Evolutionary conservation across 2,888 invertebrate genomes (phyloP).

Genomic region (Pristionchus maxplancki): DNA sequence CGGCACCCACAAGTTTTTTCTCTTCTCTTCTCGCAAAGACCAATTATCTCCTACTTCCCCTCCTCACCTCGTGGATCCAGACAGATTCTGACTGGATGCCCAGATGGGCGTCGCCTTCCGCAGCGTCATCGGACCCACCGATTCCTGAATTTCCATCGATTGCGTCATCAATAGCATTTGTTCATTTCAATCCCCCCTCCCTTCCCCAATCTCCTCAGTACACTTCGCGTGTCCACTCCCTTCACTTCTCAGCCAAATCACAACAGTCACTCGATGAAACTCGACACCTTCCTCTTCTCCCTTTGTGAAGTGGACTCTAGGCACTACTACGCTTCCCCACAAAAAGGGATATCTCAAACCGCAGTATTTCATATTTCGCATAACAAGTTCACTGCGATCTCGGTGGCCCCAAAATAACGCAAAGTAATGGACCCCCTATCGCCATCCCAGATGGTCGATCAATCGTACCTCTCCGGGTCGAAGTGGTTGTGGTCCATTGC

Average conservation of each 20-base stretch:
- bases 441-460: too few relatives aligned
- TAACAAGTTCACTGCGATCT: too few relatives aligned
- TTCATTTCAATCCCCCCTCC: background rate
- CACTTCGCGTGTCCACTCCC: background rate
- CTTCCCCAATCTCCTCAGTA: background rate
- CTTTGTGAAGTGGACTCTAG: background rate
- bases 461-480: conserved; percentile 69
- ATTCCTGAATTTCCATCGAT: conserved; percentile 60
- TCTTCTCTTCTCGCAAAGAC: background rate
- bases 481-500: conserved; percentile 68
- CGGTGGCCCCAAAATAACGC: too few relatives aligned
- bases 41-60: background rate
- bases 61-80: conserved; percentile 47
- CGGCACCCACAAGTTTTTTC: background rate
- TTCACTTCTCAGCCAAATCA: background rate
- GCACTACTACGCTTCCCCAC: background rate
- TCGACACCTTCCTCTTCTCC: background rate
- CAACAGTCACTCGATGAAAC: background rate
- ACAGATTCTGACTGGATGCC: conserved; percentile 71
- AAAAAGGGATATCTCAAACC: too few relatives aligned
- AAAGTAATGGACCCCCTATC: too few relatives aligned
- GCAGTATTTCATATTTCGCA: too few relatives aligned
- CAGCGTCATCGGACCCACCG: conserved; percentile 76
- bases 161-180: background rate
- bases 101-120: conserved; percentile 74